Conservation (phyloP, 2,888 invertebrate genomes). For the Epsilonema sp. region DNA sequence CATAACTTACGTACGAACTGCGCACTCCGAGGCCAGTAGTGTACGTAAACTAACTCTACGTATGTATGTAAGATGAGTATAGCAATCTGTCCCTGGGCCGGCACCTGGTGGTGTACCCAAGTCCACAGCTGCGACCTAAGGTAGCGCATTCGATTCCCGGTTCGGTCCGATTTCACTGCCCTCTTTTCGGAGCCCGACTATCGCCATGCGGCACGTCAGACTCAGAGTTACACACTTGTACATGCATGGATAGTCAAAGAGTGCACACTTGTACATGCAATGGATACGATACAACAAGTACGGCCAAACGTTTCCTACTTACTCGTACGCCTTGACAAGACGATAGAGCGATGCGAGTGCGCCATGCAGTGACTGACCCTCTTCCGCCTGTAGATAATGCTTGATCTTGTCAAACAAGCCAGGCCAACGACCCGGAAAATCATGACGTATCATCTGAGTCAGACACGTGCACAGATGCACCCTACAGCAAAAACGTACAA, state of each 20-base stretch:
- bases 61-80: neutral
- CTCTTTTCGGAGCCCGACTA: too few species aligned
- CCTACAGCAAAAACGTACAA: too few species aligned
- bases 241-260: neutral
- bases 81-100: too few species aligned
- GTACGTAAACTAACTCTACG: neutral
- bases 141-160: too few species aligned
- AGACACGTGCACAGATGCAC: conserved; percentile 78
- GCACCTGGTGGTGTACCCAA: too few species aligned
- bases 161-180: too few species aligned
- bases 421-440: conserved; percentile 86
- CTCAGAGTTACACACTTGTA: too few species aligned
- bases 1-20: neutral
- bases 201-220: too few species aligned
- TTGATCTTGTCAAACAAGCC: conserved; percentile 85
- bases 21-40: too few species aligned
- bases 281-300: neutral
- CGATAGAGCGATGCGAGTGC: conserved; percentile 75
- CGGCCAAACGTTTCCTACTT: too few species aligned
- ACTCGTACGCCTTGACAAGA: conserved; percentile 70
- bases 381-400: conserved; percentile 52
- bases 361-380: conserved; percentile 40
- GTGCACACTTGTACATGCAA: conserved; percentile 3
- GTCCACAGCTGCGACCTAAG: too few species aligned
- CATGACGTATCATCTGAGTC: conserved; percentile 74